These are phyloP conservation scores for Phyllotreta cruciferae DNA, from an alignment of 2,888 invertebrate genomes.

Conservation along the genomic window DNA sequence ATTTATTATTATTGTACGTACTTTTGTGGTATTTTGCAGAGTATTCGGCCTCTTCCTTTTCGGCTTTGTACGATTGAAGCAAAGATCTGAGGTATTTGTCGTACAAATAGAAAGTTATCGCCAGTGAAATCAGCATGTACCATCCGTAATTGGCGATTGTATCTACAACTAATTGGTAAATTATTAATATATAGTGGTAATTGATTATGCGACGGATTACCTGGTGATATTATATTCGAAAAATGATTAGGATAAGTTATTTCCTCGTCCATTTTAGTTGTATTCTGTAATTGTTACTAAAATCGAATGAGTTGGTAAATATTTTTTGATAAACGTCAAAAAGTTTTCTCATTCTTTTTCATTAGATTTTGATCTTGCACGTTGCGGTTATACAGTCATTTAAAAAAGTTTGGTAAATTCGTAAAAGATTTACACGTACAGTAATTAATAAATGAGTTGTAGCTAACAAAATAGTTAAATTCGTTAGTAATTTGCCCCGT, in stretches of 20 bases:
- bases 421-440: too few relatives aligned
- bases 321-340: too few relatives aligned
- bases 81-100: constrained; percentile 52
- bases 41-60: constrained; percentile 57
- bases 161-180: constrained; percentile 36
- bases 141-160: constrained; percentile 55
- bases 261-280: constrained; percentile 17
- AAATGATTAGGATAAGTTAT: constrained; percentile 24
- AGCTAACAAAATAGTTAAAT: too few relatives aligned
- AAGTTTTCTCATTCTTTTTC: too few relatives aligned
- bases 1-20: constrained; percentile 43
- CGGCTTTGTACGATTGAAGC: constrained; percentile 53
- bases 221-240: constrained; percentile 23
- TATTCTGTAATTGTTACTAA: neutral
- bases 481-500: too few relatives aligned
- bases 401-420: too few relatives aligned
- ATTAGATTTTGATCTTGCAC: too few relatives aligned
- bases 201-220: constrained; percentile 4
- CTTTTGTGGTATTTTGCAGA: constrained; percentile 62
- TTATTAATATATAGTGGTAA: neutral
- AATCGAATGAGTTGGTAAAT: too few relatives aligned
- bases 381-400: too few relatives aligned
- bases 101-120: constrained; percentile 53
- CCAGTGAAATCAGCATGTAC: constrained; percentile 53
- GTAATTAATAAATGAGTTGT: too few relatives aligned